Base-by-base conservation (phyloP, 2,797 vertebrate genomes). In the Momotus momota region DNA sequence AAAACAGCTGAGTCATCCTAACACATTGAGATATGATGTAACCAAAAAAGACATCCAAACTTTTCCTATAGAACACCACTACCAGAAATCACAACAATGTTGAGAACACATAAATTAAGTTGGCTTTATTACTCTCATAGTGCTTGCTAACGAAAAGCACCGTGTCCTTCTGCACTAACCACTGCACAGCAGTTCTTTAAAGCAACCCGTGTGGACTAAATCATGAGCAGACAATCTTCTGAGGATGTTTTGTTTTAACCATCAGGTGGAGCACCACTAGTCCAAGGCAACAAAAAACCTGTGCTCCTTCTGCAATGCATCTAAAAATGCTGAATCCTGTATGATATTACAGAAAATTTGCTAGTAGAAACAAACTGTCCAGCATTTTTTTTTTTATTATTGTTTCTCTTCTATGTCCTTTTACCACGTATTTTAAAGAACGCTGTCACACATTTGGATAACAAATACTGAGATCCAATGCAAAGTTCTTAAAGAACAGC, bases 391-490 rank as follows among this genome's bases (percentile, higher is more conserved):
- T 22, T 4, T 35, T 40, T 66, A 41, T 6, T 29, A 13, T 6
- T 31, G 13, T 58, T 90, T 84, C 62, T 70, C 10, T 27, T 80
- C 31, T 57, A 20, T 29, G 83, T 40, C n/a, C 85, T 73, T 92
- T 89, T 64, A 80, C 33, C 49, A 77, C 12, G 1, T 38, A 81
- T 66, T 84, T 79, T 58, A 81, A 62, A 88, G 58, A 81, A 58
- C 12, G 13, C 8, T 22, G 14, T 35, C 48, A 86, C 14, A 35
- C 22, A n/a, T 65, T 20, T 86, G 38, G 58, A 58, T 64, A 94
- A 73, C 25, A 94, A 64, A 88, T 79, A 75, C 4, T 80, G 70
- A 89, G 31, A 90, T 92, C 25, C 52, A 22, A 86, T 67, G 9
- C 23, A 26, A 90, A 69, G 38, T 38, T 88, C 70, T 73, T 60